Evolutionary conservation across 2,113 vertebrate species (phyloP).

Genomic region (Mohoua ochrocephala): DNA sequence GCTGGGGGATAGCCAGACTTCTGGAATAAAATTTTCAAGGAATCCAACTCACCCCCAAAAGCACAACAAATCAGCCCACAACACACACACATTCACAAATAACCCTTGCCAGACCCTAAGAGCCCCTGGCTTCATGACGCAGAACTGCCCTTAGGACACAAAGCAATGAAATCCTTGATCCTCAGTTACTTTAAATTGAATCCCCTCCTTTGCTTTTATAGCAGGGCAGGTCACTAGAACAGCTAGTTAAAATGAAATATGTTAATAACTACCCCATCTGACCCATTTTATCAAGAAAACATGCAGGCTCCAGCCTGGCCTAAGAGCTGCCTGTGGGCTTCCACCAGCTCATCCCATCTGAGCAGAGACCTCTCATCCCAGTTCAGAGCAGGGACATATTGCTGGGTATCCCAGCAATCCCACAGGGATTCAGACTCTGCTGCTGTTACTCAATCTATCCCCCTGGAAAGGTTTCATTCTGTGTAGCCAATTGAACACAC

Average conservation of each 20-base stretch:
- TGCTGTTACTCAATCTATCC: not conserved
- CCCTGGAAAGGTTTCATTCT: not conserved
- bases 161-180: not conserved
- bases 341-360: not conserved
- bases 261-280: not conserved
- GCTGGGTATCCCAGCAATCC: not conserved
- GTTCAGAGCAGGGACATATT: rapidly evolving
- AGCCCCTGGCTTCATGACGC: rapidly evolving
- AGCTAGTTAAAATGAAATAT: not conserved
- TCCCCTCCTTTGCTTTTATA: not conserved
- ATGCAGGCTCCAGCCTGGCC: not conserved
- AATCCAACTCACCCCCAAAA: not conserved
- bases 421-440: not conserved
- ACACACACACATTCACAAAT: not conserved
- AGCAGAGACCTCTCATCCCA: not conserved
- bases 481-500: not conserved
- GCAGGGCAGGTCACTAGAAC: not conserved
- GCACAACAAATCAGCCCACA: not conserved
- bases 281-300: not conserved
- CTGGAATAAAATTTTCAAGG: not conserved
- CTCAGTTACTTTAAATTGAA: not conserved
- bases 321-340: not conserved
- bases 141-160: not conserved
- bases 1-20: not conserved
- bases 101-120: not conserved